Conservation (phyloP, 2,888 invertebrate genomes). For the Subacronicta megacephala region DNA sequence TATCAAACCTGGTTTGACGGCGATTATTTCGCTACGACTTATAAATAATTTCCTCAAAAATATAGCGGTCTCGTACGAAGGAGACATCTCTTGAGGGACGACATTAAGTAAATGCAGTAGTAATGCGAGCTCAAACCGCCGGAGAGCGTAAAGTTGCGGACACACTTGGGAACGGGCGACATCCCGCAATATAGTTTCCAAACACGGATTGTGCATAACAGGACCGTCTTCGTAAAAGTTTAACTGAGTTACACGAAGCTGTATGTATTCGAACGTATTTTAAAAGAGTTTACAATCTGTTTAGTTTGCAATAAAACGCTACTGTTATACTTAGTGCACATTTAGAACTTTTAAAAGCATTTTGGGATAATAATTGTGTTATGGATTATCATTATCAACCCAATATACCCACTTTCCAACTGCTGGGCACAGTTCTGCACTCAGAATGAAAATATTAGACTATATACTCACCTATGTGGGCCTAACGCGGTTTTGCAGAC, state of each 20-base stretch:
- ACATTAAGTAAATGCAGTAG: constrained; percentile 51
- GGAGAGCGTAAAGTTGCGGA: constrained; percentile 38
- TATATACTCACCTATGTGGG: too few species aligned
- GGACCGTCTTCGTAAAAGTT: constrained; percentile 42
- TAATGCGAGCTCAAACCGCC: constrained; percentile 40
- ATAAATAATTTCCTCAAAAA: constrained; percentile 41
- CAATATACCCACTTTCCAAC: too few species aligned
- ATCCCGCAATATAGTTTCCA: constrained; percentile 26
- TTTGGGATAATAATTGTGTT: too few species aligned
- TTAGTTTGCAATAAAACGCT: too few species aligned
- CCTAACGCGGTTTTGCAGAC: too few species aligned
- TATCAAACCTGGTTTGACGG: background rate
- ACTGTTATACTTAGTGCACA: too few species aligned
- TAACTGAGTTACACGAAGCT: constrained; percentile 18
- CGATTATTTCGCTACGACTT: constrained; percentile 10
- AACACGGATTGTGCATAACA: constrained; percentile 49
- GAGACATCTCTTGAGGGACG: constrained; percentile 33
- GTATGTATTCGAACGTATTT: constrained; percentile 16
- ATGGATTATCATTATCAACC: too few species aligned
- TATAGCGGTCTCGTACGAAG: constrained; percentile 30
- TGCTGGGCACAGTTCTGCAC: too few species aligned
- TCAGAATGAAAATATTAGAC: too few species aligned
- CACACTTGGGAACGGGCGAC: constrained; percentile 29
- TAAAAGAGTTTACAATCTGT: constrained; percentile 4
- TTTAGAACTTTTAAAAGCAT: too few species aligned